Evolutionary conservation across 2,888 invertebrate genomes (phyloP), one percentile per base, ranked within the genome.

Genomic region (Altica lythri): DNA sequence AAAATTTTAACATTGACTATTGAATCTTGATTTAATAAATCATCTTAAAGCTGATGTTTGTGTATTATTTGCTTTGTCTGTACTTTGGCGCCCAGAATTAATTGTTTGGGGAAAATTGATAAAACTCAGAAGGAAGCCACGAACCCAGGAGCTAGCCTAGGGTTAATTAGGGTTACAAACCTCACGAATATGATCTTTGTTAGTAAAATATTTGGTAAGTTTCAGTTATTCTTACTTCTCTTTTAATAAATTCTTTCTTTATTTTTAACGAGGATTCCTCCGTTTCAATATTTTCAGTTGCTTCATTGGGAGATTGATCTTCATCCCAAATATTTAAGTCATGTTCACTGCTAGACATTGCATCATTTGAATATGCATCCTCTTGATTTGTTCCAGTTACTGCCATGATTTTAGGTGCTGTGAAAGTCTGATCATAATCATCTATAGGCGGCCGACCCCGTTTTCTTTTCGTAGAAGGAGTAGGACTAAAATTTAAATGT

Each of bases 371-470:
- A 58, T 74, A 75, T 9, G 69, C 68, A 40, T 75, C 75, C 4
- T 75, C 74, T 1, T 70, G 68, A 44, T 65, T 69, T 16, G 67
- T 67, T 29, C 73, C 70, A 22, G 78, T 76, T 51, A 80, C 75
- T 63, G 78, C 77, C 57, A 78, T 75, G 61, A 81, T 79, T 71
- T 80, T 80, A 9, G 81, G 81, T 30, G 78, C 77, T 53, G 80
- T 79, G 53, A 79, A 80, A 50, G 78, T 75, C 53, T 77, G 78
- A 53, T 81, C 81, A 55, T 80, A 80, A 62, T 81, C 84, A 69
- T 86, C 86, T 68, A 59, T 79, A 42, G 86, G 86, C 4, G 86
- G 86, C 57, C 86, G 77, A 19, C 86, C 86, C 34, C 87, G 77
- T 71, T 86, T 86, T 65, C 80, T 80, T 77, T 80, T 85, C 17